Evolutionary conservation across 2,888 invertebrate genomes (phyloP), one percentile per base, ranked within the genome.

Genomic region (Melanophora roralis): DNA sequence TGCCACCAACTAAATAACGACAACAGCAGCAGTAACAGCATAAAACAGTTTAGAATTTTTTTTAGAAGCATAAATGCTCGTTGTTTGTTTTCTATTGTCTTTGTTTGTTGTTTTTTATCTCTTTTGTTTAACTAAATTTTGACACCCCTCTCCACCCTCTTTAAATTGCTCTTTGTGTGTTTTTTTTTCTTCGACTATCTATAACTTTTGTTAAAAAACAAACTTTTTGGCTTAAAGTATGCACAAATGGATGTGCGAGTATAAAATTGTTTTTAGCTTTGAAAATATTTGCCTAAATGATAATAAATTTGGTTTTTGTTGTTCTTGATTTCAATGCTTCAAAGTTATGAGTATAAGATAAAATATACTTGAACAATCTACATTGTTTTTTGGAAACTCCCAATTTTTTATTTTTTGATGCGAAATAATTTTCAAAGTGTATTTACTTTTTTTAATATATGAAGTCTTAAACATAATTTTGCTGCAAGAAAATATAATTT

Each of bases 221-320:
- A n/a, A 53, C 14, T 53, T 34, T 67, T 72, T 73, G 40, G 55
- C 78, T 67, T 62, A 59, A 72, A 67, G 45, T 77, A 71, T 65
- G 71, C 72, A 32, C 60, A 60, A 53, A 67, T 67, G 16, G 34
- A 53, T 80, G 80, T 76, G 72, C 62, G 64, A 64, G 76, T 76
- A 55, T 55, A 32, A 80, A 80, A 80, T 76, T 80, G 79, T 80
- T 80, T 80, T 80, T 47, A 55, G 62, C 57, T 75, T 75, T 60
- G 68, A 77, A 77, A 77, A 74, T 73, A 69, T 65, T 74, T 74
- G 45, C 77, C 55, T 57, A 77, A 81, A 81, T 69, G 74, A 77
- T 81, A 81, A 81, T 81, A 81, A 81, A 81, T 81, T 77, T 53
- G 27, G 36, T 77, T 59, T 68, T 43, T 69, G 19, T 64, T 72